Conservation (phyloP, 2,113 vertebrate genomes). For the Xerus inauris region DNA sequence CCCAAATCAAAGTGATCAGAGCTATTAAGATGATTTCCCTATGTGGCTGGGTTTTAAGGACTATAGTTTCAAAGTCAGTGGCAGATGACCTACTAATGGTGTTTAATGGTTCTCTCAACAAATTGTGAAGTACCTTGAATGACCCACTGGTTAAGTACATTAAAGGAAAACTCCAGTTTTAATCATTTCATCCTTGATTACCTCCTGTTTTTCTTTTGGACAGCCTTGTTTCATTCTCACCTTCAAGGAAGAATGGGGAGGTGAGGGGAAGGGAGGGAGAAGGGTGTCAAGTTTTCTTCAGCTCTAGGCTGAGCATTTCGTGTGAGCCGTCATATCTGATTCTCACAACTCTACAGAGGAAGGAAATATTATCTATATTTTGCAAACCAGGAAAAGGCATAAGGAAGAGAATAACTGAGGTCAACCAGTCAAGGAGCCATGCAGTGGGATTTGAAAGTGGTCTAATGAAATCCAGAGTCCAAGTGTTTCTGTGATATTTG, state of each 20-base stretch:
- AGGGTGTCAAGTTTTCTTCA: neutral
- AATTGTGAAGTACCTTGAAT: constrained; percentile 76
- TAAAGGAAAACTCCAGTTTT: constrained; percentile 61
- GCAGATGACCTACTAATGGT: constrained; percentile 78
- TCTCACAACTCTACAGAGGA: neutral
- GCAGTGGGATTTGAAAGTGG: neutral
- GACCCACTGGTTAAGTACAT: constrained; percentile 71
- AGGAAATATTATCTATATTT: neutral
- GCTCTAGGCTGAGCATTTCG: neutral
- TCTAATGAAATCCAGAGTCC: neutral
- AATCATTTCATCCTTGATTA: constrained; percentile 45
- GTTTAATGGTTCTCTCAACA: constrained; percentile 77
- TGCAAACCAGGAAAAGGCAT: neutral
- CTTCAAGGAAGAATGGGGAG: neutral
- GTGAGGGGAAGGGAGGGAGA: neutral
- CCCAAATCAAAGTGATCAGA: constrained; percentile 77
- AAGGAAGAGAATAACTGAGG: neutral
- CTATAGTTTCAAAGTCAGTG: constrained; percentile 73
- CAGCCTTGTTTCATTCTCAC: neutral
- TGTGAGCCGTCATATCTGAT: neutral
- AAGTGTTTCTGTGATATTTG: neutral
- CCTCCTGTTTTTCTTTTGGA: constrained; percentile 37
- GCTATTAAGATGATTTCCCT: constrained; percentile 80
- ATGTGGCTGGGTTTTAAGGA: constrained; percentile 73
- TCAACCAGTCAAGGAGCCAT: neutral